A percentile compares a stretch with the other conserved stretches of the same genome.
Conservation (phyloP, 2,113 vertebrate genomes). For the Todiramphus chloris region DNA sequence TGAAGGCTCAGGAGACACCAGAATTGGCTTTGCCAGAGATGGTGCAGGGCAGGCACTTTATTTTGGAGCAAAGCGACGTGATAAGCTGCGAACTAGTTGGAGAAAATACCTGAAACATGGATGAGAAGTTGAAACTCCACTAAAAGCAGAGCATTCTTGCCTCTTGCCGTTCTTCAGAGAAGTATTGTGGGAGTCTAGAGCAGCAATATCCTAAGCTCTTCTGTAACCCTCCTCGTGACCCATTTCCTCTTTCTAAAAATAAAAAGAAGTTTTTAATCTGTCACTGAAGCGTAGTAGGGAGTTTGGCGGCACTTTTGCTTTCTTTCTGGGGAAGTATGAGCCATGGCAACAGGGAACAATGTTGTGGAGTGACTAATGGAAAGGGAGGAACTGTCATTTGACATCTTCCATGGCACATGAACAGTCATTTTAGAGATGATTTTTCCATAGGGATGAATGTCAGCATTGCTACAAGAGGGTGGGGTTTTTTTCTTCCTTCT, state of each 20-base stretch:
- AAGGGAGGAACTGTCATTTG: background rate
- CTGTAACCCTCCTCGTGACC: background rate
- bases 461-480: background rate
- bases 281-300: background rate
- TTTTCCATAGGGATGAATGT: background rate
- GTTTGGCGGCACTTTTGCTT: background rate
- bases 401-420: background rate
- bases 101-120: background rate
- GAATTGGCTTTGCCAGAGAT: background rate
- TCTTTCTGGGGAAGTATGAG: background rate
- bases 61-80: background rate
- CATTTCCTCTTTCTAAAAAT: background rate
- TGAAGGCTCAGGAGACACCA: background rate
- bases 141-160: background rate
- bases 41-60: background rate
- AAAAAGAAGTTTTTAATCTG: background rate
- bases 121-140: background rate
- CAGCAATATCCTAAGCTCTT: background rate
- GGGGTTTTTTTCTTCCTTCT: background rate
- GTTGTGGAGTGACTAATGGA: background rate
- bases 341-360: background rate
- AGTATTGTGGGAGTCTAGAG: background rate
- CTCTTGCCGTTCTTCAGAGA: slow-evolving; percentile 2
- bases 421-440: background rate
- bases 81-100: background rate